Percentiles rank a stretch among this genome's conserved stretches.
Conservation (phyloP, 1,140 invertebrate genomes). For the Pantala flavescens region DNA sequence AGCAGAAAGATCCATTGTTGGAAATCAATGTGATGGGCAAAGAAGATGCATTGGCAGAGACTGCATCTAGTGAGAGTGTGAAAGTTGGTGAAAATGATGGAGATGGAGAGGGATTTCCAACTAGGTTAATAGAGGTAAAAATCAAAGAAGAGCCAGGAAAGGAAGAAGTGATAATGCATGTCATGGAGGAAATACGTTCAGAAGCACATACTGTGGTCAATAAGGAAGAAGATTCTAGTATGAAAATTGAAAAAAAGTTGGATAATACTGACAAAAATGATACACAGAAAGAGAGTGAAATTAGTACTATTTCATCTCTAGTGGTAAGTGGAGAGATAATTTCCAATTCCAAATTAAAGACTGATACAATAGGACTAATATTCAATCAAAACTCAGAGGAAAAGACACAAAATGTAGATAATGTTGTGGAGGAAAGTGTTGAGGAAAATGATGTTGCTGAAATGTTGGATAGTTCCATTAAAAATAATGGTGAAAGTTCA, state of each 20-base stretch:
- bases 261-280: not conserved
- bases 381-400: no score
- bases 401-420: no score
- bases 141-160: not conserved
- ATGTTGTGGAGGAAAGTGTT: no score
- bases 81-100: not conserved
- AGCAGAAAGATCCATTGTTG: no score
- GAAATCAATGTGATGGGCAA: no score
- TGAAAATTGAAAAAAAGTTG: not conserved
- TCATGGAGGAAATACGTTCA: not conserved
- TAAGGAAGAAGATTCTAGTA: not conserved
- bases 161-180: not conserved
- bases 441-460: no score
- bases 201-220: not conserved
- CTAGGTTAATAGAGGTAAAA: not conserved
- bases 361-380: no score
- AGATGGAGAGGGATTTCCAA: not conserved
- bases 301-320: not conserved
- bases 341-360: no score
- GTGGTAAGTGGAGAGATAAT: not conserved
- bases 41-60: no score
- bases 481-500: no score
- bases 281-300: not conserved
- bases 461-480: no score
- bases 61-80: no score